Percentiles rank a stretch among this genome's conserved stretches.
Evolutionary conservation across 2,888 invertebrate genomes (phyloP).

Genomic region (Venustoraphidia nigricollis): DNA sequence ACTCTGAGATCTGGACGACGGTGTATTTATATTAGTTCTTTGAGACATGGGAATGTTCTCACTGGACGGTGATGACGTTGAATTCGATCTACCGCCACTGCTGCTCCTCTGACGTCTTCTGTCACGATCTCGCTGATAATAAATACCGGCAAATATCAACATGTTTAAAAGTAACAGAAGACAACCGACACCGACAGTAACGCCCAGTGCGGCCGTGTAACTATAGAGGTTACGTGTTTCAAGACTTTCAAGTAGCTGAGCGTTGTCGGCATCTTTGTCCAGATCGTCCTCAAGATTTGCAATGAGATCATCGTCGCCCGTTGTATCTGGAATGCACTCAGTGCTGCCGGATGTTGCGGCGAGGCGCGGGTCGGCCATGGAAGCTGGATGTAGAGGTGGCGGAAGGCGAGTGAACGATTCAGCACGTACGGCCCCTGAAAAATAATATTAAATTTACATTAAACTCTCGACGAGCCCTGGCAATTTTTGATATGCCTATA

Average conservation of each 20-base stretch:
- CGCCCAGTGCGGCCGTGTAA: slow-evolving; percentile 61
- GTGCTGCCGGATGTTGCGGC: slow-evolving; percentile 16
- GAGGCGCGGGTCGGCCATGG: slow-evolving; percentile 18
- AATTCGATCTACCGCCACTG: slow-evolving; percentile 11
- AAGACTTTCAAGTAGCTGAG: slow-evolving; percentile 33
- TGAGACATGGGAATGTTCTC: slow-evolving; percentile 28
- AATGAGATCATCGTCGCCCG: slow-evolving; percentile 20
- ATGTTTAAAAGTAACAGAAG: slow-evolving; percentile 54
- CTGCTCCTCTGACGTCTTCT: slow-evolving; percentile 21
- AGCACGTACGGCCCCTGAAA: slow-evolving; percentile 30
- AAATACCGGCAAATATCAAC: slow-evolving; percentile 63
- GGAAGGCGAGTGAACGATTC: slow-evolving; percentile 32
- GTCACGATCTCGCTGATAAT: slow-evolving; percentile 51
- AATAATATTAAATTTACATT: neutral
- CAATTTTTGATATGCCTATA: neutral
- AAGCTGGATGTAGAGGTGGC: slow-evolving; percentile 26
- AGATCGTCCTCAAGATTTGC: slow-evolving; percentile 12
- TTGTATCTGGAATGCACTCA: slow-evolving; percentile 24
- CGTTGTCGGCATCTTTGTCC: slow-evolving; percentile 31
- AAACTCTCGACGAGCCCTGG: neutral
- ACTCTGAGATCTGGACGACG: slow-evolving; percentile 13
- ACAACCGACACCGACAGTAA: slow-evolving; percentile 61
- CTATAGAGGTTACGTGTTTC: slow-evolving; percentile 43
- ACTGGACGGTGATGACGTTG: slow-evolving; percentile 21
- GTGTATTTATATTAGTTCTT: slow-evolving; percentile 13